Conservation (phyloP, 2,888 invertebrate species). For the Melieria omissa region DNA sequence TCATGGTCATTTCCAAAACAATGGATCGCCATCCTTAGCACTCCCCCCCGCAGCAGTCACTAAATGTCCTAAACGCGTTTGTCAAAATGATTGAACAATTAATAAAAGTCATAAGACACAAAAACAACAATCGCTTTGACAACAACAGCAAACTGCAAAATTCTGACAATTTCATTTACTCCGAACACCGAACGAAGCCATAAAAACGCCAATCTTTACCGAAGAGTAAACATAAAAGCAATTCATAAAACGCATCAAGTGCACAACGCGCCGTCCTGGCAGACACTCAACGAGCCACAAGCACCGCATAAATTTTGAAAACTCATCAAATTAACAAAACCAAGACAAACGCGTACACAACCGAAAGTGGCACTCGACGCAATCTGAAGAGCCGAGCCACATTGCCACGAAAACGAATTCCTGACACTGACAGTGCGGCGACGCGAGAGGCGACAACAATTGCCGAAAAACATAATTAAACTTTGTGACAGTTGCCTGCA, state of each 20-base stretch:
- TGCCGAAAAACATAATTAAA: neutral
- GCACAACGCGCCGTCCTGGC: neutral
- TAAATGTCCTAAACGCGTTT: too few species aligned
- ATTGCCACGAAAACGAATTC: neutral
- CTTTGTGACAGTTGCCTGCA: neutral
- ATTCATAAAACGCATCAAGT: neutral
- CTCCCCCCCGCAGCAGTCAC: too few species aligned
- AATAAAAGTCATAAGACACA: neutral
- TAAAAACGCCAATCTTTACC: neutral
- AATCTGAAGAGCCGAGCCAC: neutral
- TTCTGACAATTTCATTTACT: too few species aligned
- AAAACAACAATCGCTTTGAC: neutral
- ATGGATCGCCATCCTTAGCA: too few species aligned
- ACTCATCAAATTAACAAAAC: neutral
- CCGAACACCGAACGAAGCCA: neutral
- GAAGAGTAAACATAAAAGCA: neutral
- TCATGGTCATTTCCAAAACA: too few species aligned
- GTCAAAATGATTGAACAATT: neutral
- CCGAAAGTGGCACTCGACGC: neutral
- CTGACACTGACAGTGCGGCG: neutral
- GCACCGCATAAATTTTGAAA: neutral
- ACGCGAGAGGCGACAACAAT: neutral
- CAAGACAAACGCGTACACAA: neutral
- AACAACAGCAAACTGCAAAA: neutral
- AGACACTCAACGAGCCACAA: neutral